Evolutionary conservation across 2,888 invertebrate species (phyloP).

Genomic region (Fragum fragum): DNA sequence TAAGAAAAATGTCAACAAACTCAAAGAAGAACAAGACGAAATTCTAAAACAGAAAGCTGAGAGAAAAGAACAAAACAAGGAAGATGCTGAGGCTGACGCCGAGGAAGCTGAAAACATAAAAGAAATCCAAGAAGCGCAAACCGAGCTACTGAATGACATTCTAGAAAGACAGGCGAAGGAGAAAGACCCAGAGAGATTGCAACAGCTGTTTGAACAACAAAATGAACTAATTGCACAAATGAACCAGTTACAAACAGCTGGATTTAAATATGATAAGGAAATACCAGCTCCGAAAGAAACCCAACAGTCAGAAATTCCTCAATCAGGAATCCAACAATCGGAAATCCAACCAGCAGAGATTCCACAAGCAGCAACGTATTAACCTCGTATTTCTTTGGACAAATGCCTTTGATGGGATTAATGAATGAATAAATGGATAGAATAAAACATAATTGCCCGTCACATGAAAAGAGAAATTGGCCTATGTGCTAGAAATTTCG

Average conservation of each 20-base stretch:
- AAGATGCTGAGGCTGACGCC: neutral
- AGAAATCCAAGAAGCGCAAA: neutral
- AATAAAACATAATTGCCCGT: too few species aligned
- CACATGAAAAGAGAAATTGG: too few species aligned
- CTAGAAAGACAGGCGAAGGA: constrained; percentile 34
- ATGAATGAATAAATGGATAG: too few species aligned
- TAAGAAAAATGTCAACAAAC: neutral
- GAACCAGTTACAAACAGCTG: constrained; percentile 34
- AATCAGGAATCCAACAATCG: neutral
- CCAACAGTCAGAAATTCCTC: neutral
- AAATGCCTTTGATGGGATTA: too few species aligned
- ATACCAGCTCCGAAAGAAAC: constrained; percentile 24
- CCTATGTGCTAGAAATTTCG: too few species aligned
- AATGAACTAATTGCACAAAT: constrained; percentile 38
- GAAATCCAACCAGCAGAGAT: neutral
- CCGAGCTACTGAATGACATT: constrained; percentile 39
- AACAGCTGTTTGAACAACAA: constrained; percentile 36
- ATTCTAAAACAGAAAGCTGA: constrained; percentile 11
- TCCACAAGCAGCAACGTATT: constrained; percentile 6
- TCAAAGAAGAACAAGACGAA: constrained; percentile 19
- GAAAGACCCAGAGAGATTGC: constrained; percentile 34
- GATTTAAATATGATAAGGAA: constrained; percentile 23
- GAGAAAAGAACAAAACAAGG: neutral
- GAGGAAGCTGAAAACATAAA: constrained; percentile 9
- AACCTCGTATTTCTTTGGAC: neutral